phyloP scores from a whole-genome alignment of 2,888 invertebrate species.

The Oscheius sp. region DNA sequence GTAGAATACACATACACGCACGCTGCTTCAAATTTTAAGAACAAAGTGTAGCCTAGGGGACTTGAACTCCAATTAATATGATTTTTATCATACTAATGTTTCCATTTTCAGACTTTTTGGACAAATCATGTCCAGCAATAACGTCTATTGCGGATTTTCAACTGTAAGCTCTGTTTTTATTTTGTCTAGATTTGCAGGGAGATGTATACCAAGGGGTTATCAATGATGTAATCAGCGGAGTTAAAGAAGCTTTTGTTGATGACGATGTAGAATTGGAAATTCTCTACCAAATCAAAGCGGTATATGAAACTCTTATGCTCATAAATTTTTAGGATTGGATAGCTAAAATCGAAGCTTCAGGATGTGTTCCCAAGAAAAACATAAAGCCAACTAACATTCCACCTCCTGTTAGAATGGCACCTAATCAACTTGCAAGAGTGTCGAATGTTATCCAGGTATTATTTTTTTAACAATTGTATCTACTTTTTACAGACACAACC shows the following conservation, averaged over 20 bases:
- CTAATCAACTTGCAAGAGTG: neutral
- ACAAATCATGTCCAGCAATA: neutral
- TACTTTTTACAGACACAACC: too few relatives aligned
- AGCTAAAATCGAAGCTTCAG: slow-evolving; percentile 60
- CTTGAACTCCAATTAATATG: too few relatives aligned
- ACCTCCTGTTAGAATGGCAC: slow-evolving; percentile 30
- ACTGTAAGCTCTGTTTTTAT: neutral
- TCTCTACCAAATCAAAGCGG: slow-evolving; percentile 89
- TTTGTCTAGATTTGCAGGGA: slow-evolving; percentile 35
- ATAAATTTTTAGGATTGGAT: slow-evolving; percentile 60
- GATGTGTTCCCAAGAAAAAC: slow-evolving; percentile 60
- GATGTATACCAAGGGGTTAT: slow-evolving; percentile 76
- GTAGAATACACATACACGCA: slow-evolving; percentile 26
- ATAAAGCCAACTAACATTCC: slow-evolving; percentile 30
- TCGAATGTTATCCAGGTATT: too few relatives aligned
- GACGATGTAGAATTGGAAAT: slow-evolving; percentile 98
- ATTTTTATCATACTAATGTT: too few relatives aligned
- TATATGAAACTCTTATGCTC: slow-evolving; percentile 44
- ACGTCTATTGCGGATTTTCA: slow-evolving; percentile 1
- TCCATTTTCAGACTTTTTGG: neutral
- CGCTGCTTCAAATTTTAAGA: neutral
- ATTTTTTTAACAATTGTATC: neutral
- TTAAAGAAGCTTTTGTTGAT: slow-evolving; percentile 86
- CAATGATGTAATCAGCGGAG: slow-evolving; percentile 89
- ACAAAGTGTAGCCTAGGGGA: neutral